Percentiles rank a stretch among this genome's conserved stretches.
These are phyloP conservation scores for Xerus inauris DNA, from an alignment of 2,113 vertebrate genomes.

Conservation along the genomic window DNA sequence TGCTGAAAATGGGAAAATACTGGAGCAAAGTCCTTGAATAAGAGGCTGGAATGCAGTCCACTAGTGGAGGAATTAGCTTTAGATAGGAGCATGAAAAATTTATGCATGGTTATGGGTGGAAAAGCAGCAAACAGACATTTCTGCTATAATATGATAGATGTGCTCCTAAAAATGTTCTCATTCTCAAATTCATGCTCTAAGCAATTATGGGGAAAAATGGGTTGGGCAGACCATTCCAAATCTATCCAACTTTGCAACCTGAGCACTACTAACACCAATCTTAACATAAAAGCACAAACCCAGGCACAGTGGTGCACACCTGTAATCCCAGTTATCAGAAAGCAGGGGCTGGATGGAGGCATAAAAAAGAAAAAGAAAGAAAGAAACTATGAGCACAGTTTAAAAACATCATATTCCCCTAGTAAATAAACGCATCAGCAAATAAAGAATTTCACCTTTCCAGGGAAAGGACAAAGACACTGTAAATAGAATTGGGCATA, in stretches of 20 bases:
- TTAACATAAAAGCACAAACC: not conserved
- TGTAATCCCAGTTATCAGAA: not conserved
- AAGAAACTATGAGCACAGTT: not conserved
- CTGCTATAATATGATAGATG: conserved; percentile 34
- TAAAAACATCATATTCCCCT: not conserved
- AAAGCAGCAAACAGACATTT: not conserved
- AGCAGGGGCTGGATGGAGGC: not conserved
- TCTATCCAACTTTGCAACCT: not conserved
- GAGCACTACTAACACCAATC: not conserved
- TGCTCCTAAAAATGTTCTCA: not conserved
- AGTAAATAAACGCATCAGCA: not conserved
- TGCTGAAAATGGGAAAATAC: not conserved
- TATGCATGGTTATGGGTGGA: not conserved
- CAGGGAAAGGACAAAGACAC: not conserved
- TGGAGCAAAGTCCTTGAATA: not conserved
- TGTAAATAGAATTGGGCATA: not conserved
- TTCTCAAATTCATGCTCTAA: conserved; percentile 39
- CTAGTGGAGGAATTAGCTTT: not conserved
- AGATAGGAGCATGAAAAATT: conserved; percentile 33
- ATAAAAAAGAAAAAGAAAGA: too few species aligned
- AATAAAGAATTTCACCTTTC: not conserved
- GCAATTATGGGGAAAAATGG: not conserved
- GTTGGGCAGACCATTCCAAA: not conserved
- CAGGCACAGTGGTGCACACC: accelerated
- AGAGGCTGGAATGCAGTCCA: not conserved